These are phyloP conservation scores for Drosophila bocki DNA, from an alignment of 1,140 invertebrate genomes.

Conservation along the genomic window DNA sequence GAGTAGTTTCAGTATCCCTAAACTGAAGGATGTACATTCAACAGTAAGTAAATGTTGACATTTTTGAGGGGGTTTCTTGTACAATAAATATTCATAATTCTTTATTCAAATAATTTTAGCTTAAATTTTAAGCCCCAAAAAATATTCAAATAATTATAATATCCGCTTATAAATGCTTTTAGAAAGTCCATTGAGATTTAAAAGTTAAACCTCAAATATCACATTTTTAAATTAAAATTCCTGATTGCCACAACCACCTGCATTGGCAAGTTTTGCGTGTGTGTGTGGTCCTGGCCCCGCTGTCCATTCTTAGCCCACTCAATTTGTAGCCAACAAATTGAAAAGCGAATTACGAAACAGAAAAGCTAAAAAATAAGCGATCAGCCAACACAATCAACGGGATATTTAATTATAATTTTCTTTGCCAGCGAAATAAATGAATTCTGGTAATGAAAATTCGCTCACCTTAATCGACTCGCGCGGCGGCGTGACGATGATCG, in stretches of 20 bases:
- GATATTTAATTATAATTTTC: slow-evolving; percentile 73
- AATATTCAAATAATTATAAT: background rate
- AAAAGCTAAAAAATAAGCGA: slow-evolving; percentile 37
- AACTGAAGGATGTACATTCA: background rate
- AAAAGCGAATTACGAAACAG: slow-evolving; percentile 21
- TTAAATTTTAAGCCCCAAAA: background rate
- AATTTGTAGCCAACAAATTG: slow-evolving; percentile 42
- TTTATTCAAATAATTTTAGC: background rate
- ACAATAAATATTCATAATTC: background rate
- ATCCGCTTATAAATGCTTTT: background rate
- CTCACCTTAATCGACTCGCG: slow-evolving; percentile 68
- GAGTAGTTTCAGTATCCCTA: background rate
- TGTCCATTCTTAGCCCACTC: slow-evolving; percentile 23
- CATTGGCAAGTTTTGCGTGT: slow-evolving; percentile 6
- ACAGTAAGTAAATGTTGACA: background rate
- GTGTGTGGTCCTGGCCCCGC: slow-evolving; percentile 39
- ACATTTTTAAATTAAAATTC: slow-evolving; percentile 12
- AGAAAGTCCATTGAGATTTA: background rate
- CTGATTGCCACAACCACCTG: slow-evolving; percentile 4
- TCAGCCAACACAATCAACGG: slow-evolving; percentile 64
- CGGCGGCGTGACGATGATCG: slow-evolving; percentile 76
- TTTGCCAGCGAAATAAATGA: slow-evolving; percentile 59
- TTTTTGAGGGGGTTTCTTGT: background rate
- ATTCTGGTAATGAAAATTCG: slow-evolving; percentile 77
- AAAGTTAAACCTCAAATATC: background rate